Base-by-base conservation (phyloP, 2,113 vertebrate species). In the Polyodon spathula region DNA sequence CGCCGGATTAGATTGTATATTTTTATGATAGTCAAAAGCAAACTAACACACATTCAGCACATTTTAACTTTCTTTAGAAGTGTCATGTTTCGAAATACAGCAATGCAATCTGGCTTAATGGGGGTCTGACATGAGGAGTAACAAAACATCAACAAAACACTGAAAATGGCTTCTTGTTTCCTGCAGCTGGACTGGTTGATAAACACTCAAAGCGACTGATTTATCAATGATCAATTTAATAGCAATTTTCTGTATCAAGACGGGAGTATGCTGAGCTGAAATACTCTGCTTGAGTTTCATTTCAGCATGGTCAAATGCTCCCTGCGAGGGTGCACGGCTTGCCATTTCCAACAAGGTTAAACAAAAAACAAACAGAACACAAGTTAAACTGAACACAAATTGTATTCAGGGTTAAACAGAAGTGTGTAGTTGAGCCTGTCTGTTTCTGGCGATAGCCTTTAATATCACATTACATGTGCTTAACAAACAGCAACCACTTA, bases 401-500 rank as follows among this genome's bases (percentile, higher is more conserved):
- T 70, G 70, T 78, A 78, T 79, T 68, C 69, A 68, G 78, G 73
- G 73, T 78, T 67, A 78, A 76, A 78, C 62, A 68, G 73, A 78
- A 76, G 54, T 63, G 67, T 71, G 69, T 69, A 11, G 68, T 79
- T 77, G 78, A 77, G 71, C 85, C 85, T 84, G 81, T 84, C 81
- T 83, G 83, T 78, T 79, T 82, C 82, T 78, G 84, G 84, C 83
- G 77, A 73, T 83, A 72, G 79, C 63, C 63, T 51, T 5, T 40
- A 78, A 86, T 79, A 82, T 78, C 27, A 27, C 27, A 3, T 70
- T 70, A 83, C 68, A 68, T 75, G 74, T 81, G 68, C 74, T 78
- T 74, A 81, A 81, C 74, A 82, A 83, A 71, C 73, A 84, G 76
- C 73, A 82, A 76, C 82, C 76, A 79, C 84, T 84, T 72, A 69